Percentiles rank a stretch among this genome's conserved stretches.
phyloP scores from a whole-genome alignment of 2,113 vertebrate genomes.

The Solea solea region DNA sequence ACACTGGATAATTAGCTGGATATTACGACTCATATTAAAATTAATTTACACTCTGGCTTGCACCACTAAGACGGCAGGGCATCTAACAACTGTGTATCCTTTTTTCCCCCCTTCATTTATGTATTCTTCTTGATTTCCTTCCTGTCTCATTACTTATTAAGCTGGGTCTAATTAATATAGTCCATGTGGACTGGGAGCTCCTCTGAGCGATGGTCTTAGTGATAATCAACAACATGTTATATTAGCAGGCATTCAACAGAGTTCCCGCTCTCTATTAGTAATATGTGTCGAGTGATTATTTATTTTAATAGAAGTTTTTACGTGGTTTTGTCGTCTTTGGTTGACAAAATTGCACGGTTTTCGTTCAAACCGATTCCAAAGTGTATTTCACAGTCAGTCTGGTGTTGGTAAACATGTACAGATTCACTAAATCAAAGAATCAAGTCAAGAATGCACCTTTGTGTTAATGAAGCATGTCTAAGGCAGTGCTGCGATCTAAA shows the following conservation, averaged over 20 bases:
- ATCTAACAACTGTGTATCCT: constrained; percentile 31
- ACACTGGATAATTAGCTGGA: constrained; percentile 55
- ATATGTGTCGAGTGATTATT: constrained; percentile 1
- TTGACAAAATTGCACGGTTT: too few relatives aligned
- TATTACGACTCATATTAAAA: constrained; percentile 69
- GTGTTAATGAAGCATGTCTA: constrained; percentile 26
- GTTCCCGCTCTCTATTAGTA: not conserved
- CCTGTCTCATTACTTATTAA: constrained; percentile 17
- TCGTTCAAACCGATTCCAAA: too few relatives aligned
- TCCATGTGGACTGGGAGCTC: constrained; percentile 14
- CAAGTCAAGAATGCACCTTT: constrained; percentile 10
- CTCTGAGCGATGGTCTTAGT: constrained; percentile 16
- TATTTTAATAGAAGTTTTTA: not conserved
- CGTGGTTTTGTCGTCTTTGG: too few relatives aligned
- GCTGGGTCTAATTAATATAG: constrained; percentile 33
- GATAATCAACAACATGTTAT: constrained; percentile 22
- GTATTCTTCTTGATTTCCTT: constrained; percentile 18
- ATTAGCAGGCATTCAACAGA: not conserved
- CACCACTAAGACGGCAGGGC: constrained; percentile 36
- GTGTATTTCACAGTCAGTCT: too few relatives aligned
- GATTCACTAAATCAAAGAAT: constrained; percentile 2
- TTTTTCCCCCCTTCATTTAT: constrained; percentile 30
- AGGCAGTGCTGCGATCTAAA: constrained; percentile 39
- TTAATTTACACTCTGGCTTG: constrained; percentile 51
- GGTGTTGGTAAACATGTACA: not conserved